Evolutionary conservation across 2,797 vertebrate genomes (phyloP).

Genomic region (Acanthurus lineatus): DNA sequence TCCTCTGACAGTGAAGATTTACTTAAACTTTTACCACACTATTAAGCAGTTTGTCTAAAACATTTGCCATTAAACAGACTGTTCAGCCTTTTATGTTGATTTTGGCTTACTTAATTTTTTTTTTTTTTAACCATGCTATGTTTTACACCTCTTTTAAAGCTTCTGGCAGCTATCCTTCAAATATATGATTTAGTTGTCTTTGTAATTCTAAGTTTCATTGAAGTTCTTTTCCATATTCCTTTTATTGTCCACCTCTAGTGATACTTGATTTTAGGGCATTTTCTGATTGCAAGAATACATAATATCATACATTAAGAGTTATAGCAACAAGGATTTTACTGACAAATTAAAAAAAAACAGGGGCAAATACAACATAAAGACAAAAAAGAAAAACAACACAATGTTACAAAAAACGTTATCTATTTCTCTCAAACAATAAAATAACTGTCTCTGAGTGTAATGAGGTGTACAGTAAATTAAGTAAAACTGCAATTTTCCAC

Average conservation of each 20-base stretch:
- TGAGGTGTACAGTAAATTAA: constrained; percentile 30
- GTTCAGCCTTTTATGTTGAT: neutral
- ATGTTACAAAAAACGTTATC: constrained; percentile 29
- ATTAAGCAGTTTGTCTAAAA: neutral
- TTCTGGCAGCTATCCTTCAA: neutral
- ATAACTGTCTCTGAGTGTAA: constrained; percentile 13
- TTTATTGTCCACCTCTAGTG: neutral
- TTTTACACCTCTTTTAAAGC: neutral
- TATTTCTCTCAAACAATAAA: constrained; percentile 28
- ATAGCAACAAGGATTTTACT: constrained; percentile 64
- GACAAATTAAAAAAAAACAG: constrained; percentile 36
- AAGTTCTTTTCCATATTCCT: neutral
- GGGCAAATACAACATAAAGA: constrained; percentile 44
- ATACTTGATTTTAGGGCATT: constrained; percentile 20
- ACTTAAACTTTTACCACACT: neutral
- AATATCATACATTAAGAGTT: constrained; percentile 37
- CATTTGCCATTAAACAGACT: neutral
- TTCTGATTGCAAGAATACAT: neutral
- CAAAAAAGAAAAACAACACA: constrained; percentile 23
- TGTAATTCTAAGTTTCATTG: neutral
- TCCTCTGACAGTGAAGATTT: neutral
- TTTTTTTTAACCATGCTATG: too few species aligned
- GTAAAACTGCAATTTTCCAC: constrained; percentile 29
- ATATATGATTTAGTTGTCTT: neutral
- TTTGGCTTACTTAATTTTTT: neutral